Percentiles rank a stretch among this genome's conserved stretches.
These are phyloP conservation scores for Aldabrachelys gigantea DNA, from an alignment of 2,113 vertebrate species.

Conservation along the genomic window DNA sequence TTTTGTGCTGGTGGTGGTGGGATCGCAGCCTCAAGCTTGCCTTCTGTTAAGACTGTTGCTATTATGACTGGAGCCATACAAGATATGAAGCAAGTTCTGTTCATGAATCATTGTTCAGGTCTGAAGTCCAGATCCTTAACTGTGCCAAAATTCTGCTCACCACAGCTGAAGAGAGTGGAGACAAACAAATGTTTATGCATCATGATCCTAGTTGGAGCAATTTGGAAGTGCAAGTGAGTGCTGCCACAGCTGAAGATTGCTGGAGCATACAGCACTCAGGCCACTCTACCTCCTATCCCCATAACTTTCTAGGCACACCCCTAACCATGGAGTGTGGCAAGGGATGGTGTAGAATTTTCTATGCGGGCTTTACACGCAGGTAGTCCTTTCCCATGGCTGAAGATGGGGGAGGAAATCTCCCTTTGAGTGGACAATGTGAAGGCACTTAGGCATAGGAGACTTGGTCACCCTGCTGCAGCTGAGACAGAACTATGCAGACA, in stretches of 20 bases:
- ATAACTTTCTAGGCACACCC: background rate
- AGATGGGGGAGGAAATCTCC: background rate
- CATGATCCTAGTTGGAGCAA: background rate
- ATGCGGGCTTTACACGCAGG: background rate
- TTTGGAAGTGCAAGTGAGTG: background rate
- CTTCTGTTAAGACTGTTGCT: accelerated
- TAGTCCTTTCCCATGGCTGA: background rate
- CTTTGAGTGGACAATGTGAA: background rate
- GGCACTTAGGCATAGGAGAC: background rate
- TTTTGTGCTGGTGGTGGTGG: background rate
- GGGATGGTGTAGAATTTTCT: background rate
- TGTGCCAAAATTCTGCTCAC: background rate
- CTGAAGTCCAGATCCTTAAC: background rate
- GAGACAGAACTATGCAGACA: background rate
- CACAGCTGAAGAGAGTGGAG: background rate
- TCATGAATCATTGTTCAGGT: background rate
- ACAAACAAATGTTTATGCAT: background rate
- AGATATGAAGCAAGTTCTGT: background rate
- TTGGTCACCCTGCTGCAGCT: background rate
- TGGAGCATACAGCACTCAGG: background rate
- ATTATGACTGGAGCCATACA: accelerated
- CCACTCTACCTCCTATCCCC: background rate
- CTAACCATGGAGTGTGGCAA: background rate
- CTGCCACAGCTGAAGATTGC: background rate
- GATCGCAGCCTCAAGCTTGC: background rate